Conservation (phyloP, 2,888 invertebrate species). For the Latrodectus elegans region DNA sequence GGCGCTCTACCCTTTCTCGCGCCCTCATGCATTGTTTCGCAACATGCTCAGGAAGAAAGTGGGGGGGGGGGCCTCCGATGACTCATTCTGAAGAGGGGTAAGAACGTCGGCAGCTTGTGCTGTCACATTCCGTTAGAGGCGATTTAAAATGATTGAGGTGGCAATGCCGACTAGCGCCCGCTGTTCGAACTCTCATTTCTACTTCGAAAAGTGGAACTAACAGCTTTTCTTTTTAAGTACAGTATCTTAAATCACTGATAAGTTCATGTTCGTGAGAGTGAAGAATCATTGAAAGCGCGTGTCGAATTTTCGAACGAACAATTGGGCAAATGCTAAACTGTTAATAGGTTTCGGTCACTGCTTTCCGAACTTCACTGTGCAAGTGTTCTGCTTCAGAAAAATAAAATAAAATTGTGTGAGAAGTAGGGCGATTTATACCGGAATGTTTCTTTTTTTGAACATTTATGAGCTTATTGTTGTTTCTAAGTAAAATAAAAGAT, state of each 20-base stretch:
- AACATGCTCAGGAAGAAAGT: not conserved
- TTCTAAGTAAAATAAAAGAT: too few relatives aligned
- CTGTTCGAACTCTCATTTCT: not conserved
- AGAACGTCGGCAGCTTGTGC: slow-evolving; percentile 15
- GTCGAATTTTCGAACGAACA: not conserved
- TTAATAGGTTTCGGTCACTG: too few relatives aligned
- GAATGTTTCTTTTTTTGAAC: too few relatives aligned
- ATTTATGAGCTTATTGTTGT: too few relatives aligned
- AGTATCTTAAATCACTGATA: not conserved
- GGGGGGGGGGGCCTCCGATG: slow-evolving; percentile 17
- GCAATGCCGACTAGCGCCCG: not conserved
- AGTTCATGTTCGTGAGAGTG: not conserved
- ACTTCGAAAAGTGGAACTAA: too few relatives aligned
- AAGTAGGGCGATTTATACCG: too few relatives aligned
- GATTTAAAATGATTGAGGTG: slow-evolving; percentile 56
- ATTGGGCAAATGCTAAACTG: too few relatives aligned
- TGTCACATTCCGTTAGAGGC: slow-evolving; percentile 61
- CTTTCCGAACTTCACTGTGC: too few relatives aligned
- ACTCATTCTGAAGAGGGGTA: slow-evolving; percentile 3
- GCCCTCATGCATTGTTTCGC: slow-evolving; percentile 26
- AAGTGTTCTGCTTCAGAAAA: too few relatives aligned
- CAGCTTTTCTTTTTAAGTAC: not conserved
- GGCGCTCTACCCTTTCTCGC: slow-evolving; percentile 1
- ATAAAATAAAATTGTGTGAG: too few relatives aligned
- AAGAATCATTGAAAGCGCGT: not conserved